Evolutionary conservation across 2,888 invertebrate genomes (phyloP).

Genomic region (Timandra comae): DNA sequence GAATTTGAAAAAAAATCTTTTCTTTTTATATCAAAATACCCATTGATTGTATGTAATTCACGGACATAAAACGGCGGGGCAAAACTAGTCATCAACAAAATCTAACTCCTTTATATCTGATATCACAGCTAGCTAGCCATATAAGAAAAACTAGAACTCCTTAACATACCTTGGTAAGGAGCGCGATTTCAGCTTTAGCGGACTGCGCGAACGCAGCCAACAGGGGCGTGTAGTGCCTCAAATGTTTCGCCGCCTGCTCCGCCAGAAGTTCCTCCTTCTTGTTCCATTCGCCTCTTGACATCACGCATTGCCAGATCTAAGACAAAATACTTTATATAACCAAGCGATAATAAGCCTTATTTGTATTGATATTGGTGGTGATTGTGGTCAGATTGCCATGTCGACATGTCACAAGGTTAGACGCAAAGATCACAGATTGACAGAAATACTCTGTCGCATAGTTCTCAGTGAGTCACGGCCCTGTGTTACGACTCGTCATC

Average conservation of each 20-base stretch:
- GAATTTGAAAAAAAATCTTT: too few relatives aligned
- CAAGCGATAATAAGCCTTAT: background rate
- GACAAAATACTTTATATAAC: too few relatives aligned
- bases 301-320: conserved; percentile 95
- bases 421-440: conserved; percentile 22
- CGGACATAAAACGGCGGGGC: too few relatives aligned
- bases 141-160: too few relatives aligned
- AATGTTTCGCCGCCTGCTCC: conserved; percentile 95
- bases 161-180: conserved; percentile 82
- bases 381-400: conserved; percentile 57
- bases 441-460: conserved; percentile 50
- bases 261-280: conserved; percentile 98
- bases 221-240: conserved; percentile 89
- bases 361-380: background rate
- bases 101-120: too few relatives aligned
- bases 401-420: conserved; percentile 42
- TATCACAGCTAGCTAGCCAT: too few relatives aligned
- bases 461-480: conserved; percentile 5
- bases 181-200: conserved; percentile 90
- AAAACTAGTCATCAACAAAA: too few relatives aligned
- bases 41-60: too few relatives aligned
- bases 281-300: conserved; percentile 98
- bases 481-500: conserved; percentile 72
- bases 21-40: too few relatives aligned
- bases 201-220: conserved; percentile 91